A percentile compares a stretch with the other conserved stretches of the same genome.
Conservation (phyloP, 2,797 vertebrate genomes). For the Pantherophis vulpinus region DNA sequence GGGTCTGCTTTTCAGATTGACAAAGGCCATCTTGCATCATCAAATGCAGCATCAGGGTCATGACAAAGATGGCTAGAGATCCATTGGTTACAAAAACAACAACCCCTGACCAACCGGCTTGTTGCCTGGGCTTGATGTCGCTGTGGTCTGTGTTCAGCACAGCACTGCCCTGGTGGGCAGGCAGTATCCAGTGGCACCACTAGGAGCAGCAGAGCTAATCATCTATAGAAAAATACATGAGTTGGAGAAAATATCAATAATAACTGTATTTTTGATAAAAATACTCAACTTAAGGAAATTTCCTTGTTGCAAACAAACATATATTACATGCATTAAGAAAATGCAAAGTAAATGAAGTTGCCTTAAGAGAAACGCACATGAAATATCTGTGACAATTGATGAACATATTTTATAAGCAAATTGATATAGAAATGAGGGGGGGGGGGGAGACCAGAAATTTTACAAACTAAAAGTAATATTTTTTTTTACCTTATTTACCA, state of each 20-base stretch:
- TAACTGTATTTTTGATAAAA: neutral
- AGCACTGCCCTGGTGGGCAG: neutral
- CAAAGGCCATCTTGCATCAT: no score
- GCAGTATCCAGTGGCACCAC: neutral
- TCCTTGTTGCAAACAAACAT: neutral
- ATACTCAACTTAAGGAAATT: neutral
- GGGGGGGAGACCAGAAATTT: neutral
- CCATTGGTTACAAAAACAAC: no score
- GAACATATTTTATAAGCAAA: neutral
- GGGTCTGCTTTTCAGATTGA: no score
- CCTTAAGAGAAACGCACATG: neutral
- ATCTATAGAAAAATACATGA: neutral
- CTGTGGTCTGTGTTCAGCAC: neutral
- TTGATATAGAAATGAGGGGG: neutral
- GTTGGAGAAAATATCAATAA: neutral
- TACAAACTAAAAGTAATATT: neutral
- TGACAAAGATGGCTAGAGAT: no score
- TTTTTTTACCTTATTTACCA: neutral
- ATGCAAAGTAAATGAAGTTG: neutral
- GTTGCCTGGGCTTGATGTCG: no score
- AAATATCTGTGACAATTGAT: neutral
- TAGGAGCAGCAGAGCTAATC: neutral
- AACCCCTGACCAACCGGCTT: no score
- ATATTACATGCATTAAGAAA: neutral
- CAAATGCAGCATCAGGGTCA: no score